Conservation (phyloP, 2,888 invertebrate species). For the Lordiphosa andalusiaca region DNA sequence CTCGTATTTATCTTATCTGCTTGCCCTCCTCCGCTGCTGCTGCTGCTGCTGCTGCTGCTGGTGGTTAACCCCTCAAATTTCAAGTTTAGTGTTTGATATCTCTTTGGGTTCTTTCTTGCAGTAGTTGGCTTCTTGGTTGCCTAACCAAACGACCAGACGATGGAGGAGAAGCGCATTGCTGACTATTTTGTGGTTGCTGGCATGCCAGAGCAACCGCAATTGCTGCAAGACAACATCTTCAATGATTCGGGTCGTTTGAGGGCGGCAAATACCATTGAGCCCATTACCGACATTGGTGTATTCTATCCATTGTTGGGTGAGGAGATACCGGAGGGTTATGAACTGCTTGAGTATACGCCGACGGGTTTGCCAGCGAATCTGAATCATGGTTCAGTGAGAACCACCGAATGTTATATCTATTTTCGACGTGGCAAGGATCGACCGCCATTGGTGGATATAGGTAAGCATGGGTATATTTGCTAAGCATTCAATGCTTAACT, state of each 20-base stretch:
- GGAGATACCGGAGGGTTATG: conserved; percentile 89
- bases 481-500: neutral
- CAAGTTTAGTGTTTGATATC: too few species aligned
- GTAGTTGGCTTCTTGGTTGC: too few species aligned
- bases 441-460: conserved; percentile 98
- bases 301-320: conserved; percentile 95
- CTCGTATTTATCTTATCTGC: too few species aligned
- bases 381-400: conserved; percentile 97
- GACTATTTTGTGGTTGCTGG: conserved; percentile 99
- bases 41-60: too few species aligned
- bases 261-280: conserved; percentile 90
- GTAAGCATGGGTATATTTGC: conserved; percentile 83
- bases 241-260: conserved; percentile 91
- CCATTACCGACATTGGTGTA: conserved; percentile 96
- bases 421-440: conserved; percentile 95
- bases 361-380: conserved; percentile 95
- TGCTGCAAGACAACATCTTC: conserved; percentile 86
- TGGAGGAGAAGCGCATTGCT: conserved; percentile 94
- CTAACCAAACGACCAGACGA: conserved; percentile 66
- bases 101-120: too few species aligned
- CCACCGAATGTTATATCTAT: conserved; percentile 96
- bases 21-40: too few species aligned
- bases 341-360: conserved; percentile 87
- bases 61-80: too few species aligned
- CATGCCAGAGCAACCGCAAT: conserved; percentile 89